A percentile compares a stretch with the other conserved stretches of the same genome.
Evolutionary conservation across 2,888 invertebrate species (phyloP).

Genomic region (Aphrophora alni): DNA sequence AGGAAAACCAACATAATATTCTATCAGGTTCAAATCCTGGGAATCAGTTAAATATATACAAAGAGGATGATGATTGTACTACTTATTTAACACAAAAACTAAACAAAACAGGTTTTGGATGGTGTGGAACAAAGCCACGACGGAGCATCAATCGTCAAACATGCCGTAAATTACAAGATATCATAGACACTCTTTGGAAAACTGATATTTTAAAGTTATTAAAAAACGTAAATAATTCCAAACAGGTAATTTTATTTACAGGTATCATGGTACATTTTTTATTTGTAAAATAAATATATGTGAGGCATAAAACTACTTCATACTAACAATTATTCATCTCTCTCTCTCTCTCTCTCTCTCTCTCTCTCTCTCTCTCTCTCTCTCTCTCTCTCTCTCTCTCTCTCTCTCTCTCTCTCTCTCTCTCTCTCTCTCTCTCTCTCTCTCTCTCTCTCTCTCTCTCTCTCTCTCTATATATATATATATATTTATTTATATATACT

Average conservation of each 20-base stretch:
- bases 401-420: no score
- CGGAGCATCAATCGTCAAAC: neutral
- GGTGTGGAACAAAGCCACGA: neutral
- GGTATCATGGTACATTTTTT: no score
- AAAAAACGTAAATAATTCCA: neutral
- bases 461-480: no score
- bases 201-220: neutral
- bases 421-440: no score
- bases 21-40: neutral
- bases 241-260: neutral
- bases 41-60: neutral
- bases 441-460: no score
- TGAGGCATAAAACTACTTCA: no score
- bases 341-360: no score
- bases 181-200: constrained; percentile 29
- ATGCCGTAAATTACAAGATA: neutral
- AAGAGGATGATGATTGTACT: neutral
- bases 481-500: no score
- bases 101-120: neutral
- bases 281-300: neutral
- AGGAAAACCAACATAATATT: neutral
- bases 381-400: no score
- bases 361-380: no score
- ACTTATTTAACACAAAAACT: neutral
- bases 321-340: no score